Evolutionary conservation across 2,113 vertebrate genomes (phyloP), one percentile per base, ranked within the genome.

Genomic region (Marmota monax): DNA sequence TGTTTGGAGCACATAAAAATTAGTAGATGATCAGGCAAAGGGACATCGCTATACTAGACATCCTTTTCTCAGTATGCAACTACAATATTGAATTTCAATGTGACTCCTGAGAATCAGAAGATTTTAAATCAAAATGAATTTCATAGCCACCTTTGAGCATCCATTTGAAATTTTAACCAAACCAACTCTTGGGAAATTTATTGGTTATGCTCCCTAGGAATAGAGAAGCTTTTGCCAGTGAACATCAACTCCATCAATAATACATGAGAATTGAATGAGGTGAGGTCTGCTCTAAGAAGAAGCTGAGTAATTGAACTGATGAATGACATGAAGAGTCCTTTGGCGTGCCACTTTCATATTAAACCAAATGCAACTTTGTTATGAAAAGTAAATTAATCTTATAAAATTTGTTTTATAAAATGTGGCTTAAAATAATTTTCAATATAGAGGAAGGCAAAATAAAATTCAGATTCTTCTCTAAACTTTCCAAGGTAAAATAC

Each of bases 391-490:
- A 48, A 27, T 58, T 95, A 87, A 72, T 77, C 53, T 93, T 6
- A 76, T 10, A 63, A 23, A 63, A 63, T 63, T 95, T 92, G 70
- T 77, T 7, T 22, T 2, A 16, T 95, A 63, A 83, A 94, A 79
- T 90, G 8, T 70, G 10, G 1, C 85, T 74, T 80, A 84, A 58
- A 86, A 58, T 87, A 85, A 56, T 78, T 88, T 83, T 93, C 27
- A 65, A 37, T 22, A 32, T 84, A 56, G 14, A 12, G 25, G 37
- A 56, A 79, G 67, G 17, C 1, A 5, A 93, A 73, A 65, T 22
- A 87, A 83, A 67, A 25, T 84, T 97, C 22, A 84, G 16, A 51
- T 87, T 96, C 69, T 78, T 79, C 23, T 63, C 42, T 56, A 29
- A 85, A 29, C 25, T 20, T 82, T 92, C 34, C 27, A 7, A 20